Percentiles rank a stretch among this genome's conserved stretches.
These are phyloP conservation scores for Asobara japonica DNA, from an alignment of 1,140 invertebrate genomes.

Conservation along the genomic window DNA sequence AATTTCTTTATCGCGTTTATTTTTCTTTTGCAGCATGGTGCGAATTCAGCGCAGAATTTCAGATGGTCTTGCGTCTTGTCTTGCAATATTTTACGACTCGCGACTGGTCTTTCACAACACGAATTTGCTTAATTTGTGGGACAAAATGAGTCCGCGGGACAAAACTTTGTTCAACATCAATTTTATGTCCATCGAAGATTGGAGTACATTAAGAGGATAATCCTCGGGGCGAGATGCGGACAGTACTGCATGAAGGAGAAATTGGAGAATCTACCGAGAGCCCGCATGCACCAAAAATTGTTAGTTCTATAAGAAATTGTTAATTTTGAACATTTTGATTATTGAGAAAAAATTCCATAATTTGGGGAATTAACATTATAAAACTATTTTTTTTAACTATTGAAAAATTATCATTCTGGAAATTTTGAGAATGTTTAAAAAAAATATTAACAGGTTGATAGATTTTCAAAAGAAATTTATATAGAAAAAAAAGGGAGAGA, in stretches of 20 bases:
- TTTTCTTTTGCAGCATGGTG: conserved; percentile 75
- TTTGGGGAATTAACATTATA: too few relatives aligned
- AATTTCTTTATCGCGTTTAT: conserved; percentile 19
- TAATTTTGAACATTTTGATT: too few relatives aligned
- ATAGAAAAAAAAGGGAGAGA: background rate
- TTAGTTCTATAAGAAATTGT: conserved; percentile 63
- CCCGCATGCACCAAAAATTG: conserved; percentile 78
- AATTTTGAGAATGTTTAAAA: too few relatives aligned
- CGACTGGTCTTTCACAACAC: conserved; percentile 84
- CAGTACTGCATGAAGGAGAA: conserved; percentile 88
- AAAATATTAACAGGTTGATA: background rate
- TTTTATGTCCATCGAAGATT: conserved; percentile 68
- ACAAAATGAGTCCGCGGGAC: conserved; percentile 74
- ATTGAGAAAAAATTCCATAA: too few relatives aligned
- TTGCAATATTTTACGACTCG: conserved; percentile 93
- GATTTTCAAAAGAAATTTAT: background rate
- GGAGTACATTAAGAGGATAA: conserved; percentile 74
- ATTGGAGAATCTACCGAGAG: conserved; percentile 78
- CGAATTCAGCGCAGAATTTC: conserved; percentile 78
- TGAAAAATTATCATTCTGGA: too few relatives aligned
- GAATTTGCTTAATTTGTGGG: conserved; percentile 73
- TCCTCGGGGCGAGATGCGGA: conserved; percentile 78
- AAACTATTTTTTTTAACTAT: too few relatives aligned
- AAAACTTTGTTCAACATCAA: conserved; percentile 76
- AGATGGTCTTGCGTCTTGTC: conserved; percentile 76